A percentile compares a stretch with the other conserved stretches of the same genome.
These are phyloP conservation scores for Brachymystax lenok DNA, from an alignment of 2,797 vertebrate genomes.

Conservation along the genomic window DNA sequence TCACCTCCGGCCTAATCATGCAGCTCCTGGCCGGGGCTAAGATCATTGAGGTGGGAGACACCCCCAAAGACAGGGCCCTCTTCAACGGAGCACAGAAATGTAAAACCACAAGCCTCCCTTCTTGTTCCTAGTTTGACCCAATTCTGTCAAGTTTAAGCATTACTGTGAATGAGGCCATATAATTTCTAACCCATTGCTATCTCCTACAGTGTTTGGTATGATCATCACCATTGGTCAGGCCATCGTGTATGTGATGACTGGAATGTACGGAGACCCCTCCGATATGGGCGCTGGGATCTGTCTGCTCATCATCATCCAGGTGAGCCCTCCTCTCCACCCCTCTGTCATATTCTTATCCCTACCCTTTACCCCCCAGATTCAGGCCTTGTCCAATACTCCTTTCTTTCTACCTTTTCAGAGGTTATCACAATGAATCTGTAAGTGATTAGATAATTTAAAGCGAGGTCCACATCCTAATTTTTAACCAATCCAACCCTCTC, in stretches of 20 bases:
- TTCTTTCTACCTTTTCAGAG: not conserved
- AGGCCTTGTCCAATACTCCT: constrained; percentile 41
- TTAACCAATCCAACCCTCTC: not conserved
- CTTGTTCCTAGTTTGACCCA: constrained; percentile 41
- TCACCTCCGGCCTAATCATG: constrained; percentile 99
- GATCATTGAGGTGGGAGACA: constrained; percentile 98
- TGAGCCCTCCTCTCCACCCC: constrained; percentile 54
- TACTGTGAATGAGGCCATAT: not conserved
- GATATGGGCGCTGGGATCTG: constrained; percentile 99
- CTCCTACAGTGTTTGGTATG: constrained; percentile 92
- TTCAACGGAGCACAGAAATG: constrained; percentile 98
- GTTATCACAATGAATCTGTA: not conserved
- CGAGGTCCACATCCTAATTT: not conserved
- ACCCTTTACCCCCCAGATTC: not conserved
- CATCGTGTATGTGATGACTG: constrained; percentile 99
- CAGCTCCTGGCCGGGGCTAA: constrained; percentile 98
- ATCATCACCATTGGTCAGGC: constrained; percentile 99
- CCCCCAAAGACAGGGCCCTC: constrained; percentile 96
- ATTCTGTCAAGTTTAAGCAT: not conserved
- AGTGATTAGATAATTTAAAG: not conserved
- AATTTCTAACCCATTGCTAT: constrained; percentile 60
- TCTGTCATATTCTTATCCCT: too few species aligned
- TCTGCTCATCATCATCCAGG: constrained; percentile 98
- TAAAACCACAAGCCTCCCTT: constrained; percentile 72
- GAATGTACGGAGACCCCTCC: constrained; percentile 98